These are phyloP conservation scores for Silurus aristotelis DNA, from an alignment of 2,797 vertebrate species.

Conservation along the genomic window DNA sequence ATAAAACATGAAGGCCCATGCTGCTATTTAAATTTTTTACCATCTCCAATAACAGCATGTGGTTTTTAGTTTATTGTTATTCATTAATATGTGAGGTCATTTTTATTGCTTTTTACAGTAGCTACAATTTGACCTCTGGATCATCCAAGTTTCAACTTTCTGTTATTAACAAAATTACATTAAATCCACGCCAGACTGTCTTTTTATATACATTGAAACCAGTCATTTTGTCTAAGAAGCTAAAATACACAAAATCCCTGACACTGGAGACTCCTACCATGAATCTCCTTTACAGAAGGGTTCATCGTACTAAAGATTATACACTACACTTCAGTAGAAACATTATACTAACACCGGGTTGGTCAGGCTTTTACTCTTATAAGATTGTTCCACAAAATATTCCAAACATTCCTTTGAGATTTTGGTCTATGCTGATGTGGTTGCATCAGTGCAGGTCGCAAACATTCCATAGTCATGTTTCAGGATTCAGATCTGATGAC, in stretches of 20 bases:
- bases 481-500: too few relatives aligned
- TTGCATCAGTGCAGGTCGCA: too few relatives aligned
- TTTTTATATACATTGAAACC: too few relatives aligned
- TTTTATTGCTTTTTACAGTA: not conserved
- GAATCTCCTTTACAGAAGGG: not conserved
- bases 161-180: not conserved
- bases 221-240: not conserved
- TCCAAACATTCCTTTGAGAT: too few relatives aligned
- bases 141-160: not conserved
- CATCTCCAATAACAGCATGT: not conserved
- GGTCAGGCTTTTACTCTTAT: too few relatives aligned
- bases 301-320: not conserved
- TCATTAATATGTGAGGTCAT: not conserved
- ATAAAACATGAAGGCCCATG: not conserved
- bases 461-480: too few relatives aligned
- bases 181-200: too few relatives aligned
- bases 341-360: too few relatives aligned
- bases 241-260: not conserved
- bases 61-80: not conserved
- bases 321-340: too few relatives aligned
- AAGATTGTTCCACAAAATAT: too few relatives aligned
- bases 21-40: not conserved
- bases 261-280: not conserved
- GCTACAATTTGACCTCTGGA: not conserved
- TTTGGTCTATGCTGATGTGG: too few relatives aligned